Evolutionary conservation across 2,113 vertebrate species (phyloP), one percentile per base, ranked within the genome.

Genomic region (Platysteira castanea): DNA sequence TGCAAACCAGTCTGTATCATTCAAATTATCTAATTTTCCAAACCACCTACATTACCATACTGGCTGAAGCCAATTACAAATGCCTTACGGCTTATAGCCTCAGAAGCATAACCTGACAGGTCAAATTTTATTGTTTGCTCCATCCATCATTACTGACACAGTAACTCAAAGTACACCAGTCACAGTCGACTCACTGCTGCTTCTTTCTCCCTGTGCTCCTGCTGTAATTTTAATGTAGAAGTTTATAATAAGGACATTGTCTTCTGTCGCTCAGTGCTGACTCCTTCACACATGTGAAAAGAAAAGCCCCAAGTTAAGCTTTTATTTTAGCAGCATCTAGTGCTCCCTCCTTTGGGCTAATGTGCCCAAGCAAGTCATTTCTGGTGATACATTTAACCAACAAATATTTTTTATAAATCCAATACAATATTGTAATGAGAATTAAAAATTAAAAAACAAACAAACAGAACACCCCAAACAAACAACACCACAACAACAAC

Each of bases 151-250:
- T 84, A 73, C 70, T 90, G 96, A 95, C 93, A 95, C 73, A 68
- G 65, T 91, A 94, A 97, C 75, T 95, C 95, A 74, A 89, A 96
- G 84, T 68, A 96, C 63, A 95, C 63, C 84, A 78, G 68, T 54
- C 70, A 95, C 41, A 80, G 60, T 53, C 15, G 28, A 46, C 65
- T 64, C 59, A 35, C 42, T 80, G 50, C 61, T 84, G 16, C 67
- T 65, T 73, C 65, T 16, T 65, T 50, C 74, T 96, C 52, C 65
- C 56, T 54, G 20, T 41, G 57, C 54, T 87, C 22, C 77, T 69
- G n/a, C 84, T 94, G 47, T 50, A 97, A 96, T 80, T 96, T 96
- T 94, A 91, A 96, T 91, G 59, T 14, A 91, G 88, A 74, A 80
- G 27, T 17, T 91, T 95, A 91, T 87, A 93, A 92, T 46, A 79